A percentile compares a stretch with the other conserved stretches of the same genome.
Conservation (phyloP, 2,113 vertebrate genomes). For the Paratilapia polleni region DNA sequence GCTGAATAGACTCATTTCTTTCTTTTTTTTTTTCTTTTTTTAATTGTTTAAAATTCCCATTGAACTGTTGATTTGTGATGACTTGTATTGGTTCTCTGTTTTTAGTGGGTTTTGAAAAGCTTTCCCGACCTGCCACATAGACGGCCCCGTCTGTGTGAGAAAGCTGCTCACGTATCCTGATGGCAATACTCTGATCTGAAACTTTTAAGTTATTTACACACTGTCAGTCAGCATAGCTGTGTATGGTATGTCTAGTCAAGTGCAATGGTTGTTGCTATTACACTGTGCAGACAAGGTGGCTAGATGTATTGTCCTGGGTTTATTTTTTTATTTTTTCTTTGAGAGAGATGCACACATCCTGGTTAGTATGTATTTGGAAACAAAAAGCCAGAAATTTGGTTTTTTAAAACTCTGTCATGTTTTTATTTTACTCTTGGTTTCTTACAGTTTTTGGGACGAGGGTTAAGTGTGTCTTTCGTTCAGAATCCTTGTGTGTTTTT, state of each 20-base stretch:
- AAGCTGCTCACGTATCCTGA: slow-evolving; percentile 69
- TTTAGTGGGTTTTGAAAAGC: slow-evolving; percentile 57
- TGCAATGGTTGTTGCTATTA: slow-evolving; percentile 74
- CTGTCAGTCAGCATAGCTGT: slow-evolving; percentile 66
- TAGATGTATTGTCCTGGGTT: slow-evolving; percentile 62
- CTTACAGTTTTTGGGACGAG: slow-evolving; percentile 40
- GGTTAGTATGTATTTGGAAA: slow-evolving; percentile 56
- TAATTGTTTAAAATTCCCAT: slow-evolving; percentile 34
- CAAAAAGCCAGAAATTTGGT: slow-evolving; percentile 41
- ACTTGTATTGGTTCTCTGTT: slow-evolving; percentile 37
- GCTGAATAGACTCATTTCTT: slow-evolving; percentile 25
- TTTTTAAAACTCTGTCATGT: slow-evolving; percentile 44
- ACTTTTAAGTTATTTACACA: slow-evolving; percentile 61
- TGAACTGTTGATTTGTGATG: slow-evolving; percentile 56
- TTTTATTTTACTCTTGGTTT: slow-evolving; percentile 44
- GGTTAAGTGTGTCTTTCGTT: slow-evolving; percentile 50
- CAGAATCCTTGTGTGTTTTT: slow-evolving; percentile 59
- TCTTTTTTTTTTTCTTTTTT: no score
- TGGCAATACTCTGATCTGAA: slow-evolving; percentile 65
- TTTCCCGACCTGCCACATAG: slow-evolving; percentile 57
- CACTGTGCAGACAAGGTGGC: slow-evolving; percentile 75
- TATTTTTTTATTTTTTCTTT: slow-evolving; percentile 6
- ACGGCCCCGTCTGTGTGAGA: slow-evolving; percentile 61
- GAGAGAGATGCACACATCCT: slow-evolving; percentile 40
- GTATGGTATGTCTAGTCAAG: slow-evolving; percentile 72